Base-by-base conservation (phyloP, 2,888 invertebrate genomes). In the Perdita meconis region DNA sequence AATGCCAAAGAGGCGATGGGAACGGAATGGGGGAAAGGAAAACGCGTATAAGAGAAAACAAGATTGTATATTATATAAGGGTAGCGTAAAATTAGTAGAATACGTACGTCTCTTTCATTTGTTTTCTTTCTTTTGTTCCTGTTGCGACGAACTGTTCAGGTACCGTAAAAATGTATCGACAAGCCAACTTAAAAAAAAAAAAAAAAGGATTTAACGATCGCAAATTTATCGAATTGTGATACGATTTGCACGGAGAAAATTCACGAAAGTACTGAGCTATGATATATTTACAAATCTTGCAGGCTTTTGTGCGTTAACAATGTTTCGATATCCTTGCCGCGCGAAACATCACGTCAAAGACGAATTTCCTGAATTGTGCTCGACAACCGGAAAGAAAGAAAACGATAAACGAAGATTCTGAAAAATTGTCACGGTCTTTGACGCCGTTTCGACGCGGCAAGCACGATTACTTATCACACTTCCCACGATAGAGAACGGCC, bases 41-140 rank as follows among this genome's bases (percentile, higher is more conserved):
- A 63, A 63, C 65, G 60, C 73, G 72, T 80, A 64, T 71, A 64
- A 70, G 74, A 6, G 68, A 53, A 72, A 64, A 53, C 71, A 71
- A 60, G 50, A 65, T 50, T 60, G 65, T 76, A 56, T 66, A 67
- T 66, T 59, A 53, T 59, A 53, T 60, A 60, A 50, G 55, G 34
- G 24, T 73, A 69, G 67, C 47, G 40, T 67, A 64, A 47, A 56
- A 50, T 67, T 59, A 42, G 55, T 53, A 56, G 65, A 38, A 60
- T 60, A 51, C 36, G 40, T 16, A 51, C n/a, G 30, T 56, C 50
- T 55, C 61, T 26, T 30, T 44, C 38, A 50, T 19, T 56, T 19
- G 8, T 36, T 67, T n/a, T 12, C 16, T 60, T 24, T n/a, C 4
- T 59, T 22, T 42, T 24, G 30, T 63, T 63, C 47, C 47, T 56